Percentiles rank a stretch among this genome's conserved stretches.
Conservation (phyloP, 2,888 invertebrate species). For the Aphidius colemani region DNA sequence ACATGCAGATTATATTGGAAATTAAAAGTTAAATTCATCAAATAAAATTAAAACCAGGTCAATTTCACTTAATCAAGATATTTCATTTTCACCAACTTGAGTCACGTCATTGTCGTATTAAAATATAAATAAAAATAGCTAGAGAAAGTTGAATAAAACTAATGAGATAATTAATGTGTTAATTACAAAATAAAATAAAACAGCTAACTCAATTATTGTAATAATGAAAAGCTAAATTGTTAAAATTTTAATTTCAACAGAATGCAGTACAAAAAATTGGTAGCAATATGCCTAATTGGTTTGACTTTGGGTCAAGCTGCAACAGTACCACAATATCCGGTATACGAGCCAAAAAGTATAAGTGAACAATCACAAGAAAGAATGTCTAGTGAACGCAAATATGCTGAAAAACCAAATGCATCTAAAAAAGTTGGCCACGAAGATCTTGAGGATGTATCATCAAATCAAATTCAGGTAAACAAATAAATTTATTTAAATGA, state of each 20-base stretch:
- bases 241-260: background rate
- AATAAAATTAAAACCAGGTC: conserved; percentile 6
- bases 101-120: background rate
- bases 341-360: conserved; percentile 49
- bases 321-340: conserved; percentile 55
- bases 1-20: no score
- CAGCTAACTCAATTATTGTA: no score
- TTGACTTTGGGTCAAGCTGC: conserved; percentile 61
- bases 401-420: conserved; percentile 86
- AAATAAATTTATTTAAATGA: no score
- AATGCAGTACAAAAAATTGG: conserved; percentile 70
- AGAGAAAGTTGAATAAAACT: conserved; percentile 8
- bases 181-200: background rate
- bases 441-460: conserved; percentile 80
- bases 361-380: conserved; percentile 53
- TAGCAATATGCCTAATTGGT: conserved; percentile 73
- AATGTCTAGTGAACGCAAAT: conserved; percentile 73
- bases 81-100: background rate
- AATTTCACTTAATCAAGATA: conserved; percentile 9
- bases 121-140: conserved; percentile 3
- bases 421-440: conserved; percentile 85
- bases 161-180: background rate
- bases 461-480: conserved; percentile 73
- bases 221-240: background rate
- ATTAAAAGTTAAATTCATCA: background rate